phyloP scores from a whole-genome alignment of 2,888 invertebrate species.

The Helleia helle region DNA sequence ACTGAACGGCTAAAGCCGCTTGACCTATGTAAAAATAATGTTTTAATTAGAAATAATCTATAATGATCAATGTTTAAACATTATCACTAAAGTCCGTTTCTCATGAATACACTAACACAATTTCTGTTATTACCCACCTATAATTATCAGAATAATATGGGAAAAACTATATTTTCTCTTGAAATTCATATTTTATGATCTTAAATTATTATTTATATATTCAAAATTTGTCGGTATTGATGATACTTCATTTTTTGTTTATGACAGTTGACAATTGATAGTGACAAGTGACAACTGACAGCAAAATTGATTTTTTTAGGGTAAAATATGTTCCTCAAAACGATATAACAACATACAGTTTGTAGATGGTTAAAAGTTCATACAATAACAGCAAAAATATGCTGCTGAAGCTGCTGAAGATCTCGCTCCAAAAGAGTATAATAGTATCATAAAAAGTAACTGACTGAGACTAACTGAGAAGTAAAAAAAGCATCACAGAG shows the following conservation, averaged over 20 bases:
- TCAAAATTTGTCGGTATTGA: not conserved
- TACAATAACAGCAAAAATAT: no score
- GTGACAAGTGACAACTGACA: no score
- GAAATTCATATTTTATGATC: not conserved
- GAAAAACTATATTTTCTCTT: not conserved
- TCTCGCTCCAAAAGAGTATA: no score
- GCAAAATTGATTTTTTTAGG: no score
- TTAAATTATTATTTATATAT: not conserved
- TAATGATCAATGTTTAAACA: not conserved
- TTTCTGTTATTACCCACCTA: no score
- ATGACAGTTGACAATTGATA: not conserved
- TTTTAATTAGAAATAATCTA: not conserved
- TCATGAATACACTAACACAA: not conserved
- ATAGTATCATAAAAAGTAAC: no score
- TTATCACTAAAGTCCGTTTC: not conserved
- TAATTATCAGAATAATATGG: not conserved
- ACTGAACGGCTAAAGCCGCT: conserved; percentile 28
- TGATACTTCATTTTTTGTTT: not conserved
- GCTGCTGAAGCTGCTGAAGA: no score
- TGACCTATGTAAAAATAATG: conserved; percentile 12
- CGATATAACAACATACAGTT: no score
- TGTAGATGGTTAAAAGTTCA: no score
- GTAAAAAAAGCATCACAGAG: no score
- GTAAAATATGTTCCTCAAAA: no score
- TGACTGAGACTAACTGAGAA: no score